phyloP scores from a whole-genome alignment of 2,113 vertebrate species.

The Neotoma lepida region DNA sequence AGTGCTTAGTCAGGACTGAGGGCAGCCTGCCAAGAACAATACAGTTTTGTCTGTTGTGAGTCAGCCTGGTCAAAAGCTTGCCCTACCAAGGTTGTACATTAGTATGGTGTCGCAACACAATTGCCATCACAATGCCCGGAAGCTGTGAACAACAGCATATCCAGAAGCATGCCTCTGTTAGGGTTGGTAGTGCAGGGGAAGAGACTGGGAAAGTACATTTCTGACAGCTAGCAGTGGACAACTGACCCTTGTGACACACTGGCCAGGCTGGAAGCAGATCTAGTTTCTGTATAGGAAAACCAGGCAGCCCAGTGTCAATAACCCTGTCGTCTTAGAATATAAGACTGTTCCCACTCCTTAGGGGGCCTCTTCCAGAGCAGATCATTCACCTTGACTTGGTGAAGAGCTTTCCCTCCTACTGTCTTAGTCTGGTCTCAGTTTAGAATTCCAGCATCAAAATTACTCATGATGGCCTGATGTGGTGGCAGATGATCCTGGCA shows the following conservation, averaged over 20 bases:
- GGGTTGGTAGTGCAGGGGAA: background rate
- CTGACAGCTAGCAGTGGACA: background rate
- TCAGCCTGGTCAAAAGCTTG: background rate
- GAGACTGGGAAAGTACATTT: too few relatives aligned
- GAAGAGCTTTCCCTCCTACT: too few relatives aligned
- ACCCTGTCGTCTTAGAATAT: background rate
- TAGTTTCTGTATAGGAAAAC: background rate
- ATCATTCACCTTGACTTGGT: background rate
- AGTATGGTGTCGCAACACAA: background rate
- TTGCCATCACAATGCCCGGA: background rate
- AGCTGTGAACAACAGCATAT: background rate
- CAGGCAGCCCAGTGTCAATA: background rate
- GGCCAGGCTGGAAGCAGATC: background rate
- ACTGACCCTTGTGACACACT: too few relatives aligned
- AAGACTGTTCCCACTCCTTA: background rate
- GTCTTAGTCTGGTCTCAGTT: background rate
- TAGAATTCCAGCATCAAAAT: background rate
- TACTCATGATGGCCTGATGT: background rate
- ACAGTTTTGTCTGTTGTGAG: background rate
- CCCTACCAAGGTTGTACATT: background rate
- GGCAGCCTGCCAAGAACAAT: slow-evolving; percentile 14
- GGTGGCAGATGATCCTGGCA: background rate
- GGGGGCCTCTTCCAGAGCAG: background rate
- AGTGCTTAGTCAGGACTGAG: slow-evolving; percentile 54
- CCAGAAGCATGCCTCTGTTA: background rate